Conservation (phyloP, 2,113 vertebrate genomes). For the Notarius quadriscutis region DNA sequence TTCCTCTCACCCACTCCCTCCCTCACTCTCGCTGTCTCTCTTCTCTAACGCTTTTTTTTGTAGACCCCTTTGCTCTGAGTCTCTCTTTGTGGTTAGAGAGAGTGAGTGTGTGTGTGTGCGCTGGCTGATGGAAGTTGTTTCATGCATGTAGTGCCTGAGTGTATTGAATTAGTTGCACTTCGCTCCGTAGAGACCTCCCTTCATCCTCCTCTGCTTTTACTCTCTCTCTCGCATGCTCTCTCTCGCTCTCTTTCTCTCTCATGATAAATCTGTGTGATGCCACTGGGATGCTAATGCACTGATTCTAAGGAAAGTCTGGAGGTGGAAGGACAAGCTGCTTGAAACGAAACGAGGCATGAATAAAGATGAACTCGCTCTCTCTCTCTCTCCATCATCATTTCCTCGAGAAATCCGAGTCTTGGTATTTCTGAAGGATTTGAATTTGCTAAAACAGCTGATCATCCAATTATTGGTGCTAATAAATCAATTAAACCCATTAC, state of each 20-base stretch:
- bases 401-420: not conserved
- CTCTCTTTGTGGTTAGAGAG: not conserved
- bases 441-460: not conserved
- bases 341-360: not conserved
- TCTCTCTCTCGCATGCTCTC: not conserved
- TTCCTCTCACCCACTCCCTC: not conserved
- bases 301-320: not conserved
- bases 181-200: not conserved
- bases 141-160: not conserved
- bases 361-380: not conserved
- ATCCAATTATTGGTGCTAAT: not conserved
- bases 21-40: not conserved
- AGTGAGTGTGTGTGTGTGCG: not conserved
- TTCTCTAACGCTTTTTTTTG: not conserved
- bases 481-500: not conserved
- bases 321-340: not conserved
- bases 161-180: constrained; percentile 35
- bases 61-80: not conserved
- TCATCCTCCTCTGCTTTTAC: not conserved
- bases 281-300: not conserved
- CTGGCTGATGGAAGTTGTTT: not conserved
- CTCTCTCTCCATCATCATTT: not conserved
- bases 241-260: not conserved
- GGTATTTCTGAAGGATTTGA: not conserved
- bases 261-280: not conserved